Percentiles rank a stretch among this genome's conserved stretches.
Conservation (phyloP, 2,888 invertebrate genomes). For the Synanthedon andrenaeformis region DNA sequence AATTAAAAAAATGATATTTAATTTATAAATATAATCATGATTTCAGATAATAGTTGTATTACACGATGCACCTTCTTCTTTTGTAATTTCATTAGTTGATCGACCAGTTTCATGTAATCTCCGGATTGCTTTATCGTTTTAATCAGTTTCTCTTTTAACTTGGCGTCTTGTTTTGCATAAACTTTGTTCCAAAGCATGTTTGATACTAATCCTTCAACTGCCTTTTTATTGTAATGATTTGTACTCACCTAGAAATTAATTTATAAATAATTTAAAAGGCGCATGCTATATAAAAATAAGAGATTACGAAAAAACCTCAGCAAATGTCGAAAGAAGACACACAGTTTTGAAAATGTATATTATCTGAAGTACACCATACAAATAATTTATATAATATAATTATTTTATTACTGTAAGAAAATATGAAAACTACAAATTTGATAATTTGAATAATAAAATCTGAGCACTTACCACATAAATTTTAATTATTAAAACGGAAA, state of each 20-base stretch:
- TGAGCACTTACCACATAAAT: background rate
- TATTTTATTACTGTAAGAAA: no score
- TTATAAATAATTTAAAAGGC: no score
- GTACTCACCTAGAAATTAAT: slow-evolving; percentile 19
- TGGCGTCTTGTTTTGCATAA: slow-evolving; percentile 30
- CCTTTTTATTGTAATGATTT: slow-evolving; percentile 29
- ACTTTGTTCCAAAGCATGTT: slow-evolving; percentile 54
- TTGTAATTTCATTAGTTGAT: slow-evolving; percentile 31
- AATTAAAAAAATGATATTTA: slow-evolving; percentile 9
- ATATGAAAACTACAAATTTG: no score
- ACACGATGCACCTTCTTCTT: slow-evolving; percentile 38
- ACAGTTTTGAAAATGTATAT: no score
- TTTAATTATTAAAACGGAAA: background rate
- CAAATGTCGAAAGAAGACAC: no score
- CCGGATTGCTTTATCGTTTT: slow-evolving; percentile 28
- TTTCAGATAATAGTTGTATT: slow-evolving; percentile 35
- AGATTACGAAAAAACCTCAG: no score
- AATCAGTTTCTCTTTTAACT: slow-evolving; percentile 40
- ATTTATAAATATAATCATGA: slow-evolving; percentile 37
- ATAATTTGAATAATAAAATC: no score
- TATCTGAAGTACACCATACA: no score
- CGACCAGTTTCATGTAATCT: slow-evolving; percentile 41
- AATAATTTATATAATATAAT: no score
- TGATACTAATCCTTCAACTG: slow-evolving; percentile 46
- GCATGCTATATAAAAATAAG: no score